Evolutionary conservation across 1,140 invertebrate species (phyloP).

Genomic region (Platyscapa corneri): DNA sequence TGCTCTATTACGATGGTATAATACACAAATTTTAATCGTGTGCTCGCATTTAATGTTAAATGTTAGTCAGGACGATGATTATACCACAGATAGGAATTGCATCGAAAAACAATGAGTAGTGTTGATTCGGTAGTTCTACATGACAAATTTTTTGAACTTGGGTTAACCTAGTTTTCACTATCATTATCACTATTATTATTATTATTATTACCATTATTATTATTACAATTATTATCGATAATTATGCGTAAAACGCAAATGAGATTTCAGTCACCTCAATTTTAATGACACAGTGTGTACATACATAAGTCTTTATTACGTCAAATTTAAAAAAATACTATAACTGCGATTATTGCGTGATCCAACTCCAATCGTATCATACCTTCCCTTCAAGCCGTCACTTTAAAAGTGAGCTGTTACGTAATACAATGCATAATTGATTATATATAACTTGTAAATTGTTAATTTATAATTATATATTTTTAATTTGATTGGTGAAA

Average conservation of each 20-base stretch:
- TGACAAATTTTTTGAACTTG: background rate
- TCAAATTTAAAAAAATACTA: slow-evolving; percentile 25
- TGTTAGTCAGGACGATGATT: background rate
- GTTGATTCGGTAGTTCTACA: background rate
- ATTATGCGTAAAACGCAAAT: slow-evolving; percentile 20
- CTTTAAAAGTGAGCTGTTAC: background rate
- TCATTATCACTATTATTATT: slow-evolving; percentile 22
- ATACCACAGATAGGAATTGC: slow-evolving; percentile 28
- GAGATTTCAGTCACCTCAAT: slow-evolving; percentile 44
- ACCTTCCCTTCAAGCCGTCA: slow-evolving; percentile 24
- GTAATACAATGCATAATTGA: background rate
- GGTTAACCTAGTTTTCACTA: slow-evolving; percentile 13
- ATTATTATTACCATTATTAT: slow-evolving; percentile 6
- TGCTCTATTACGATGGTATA: slow-evolving; percentile 34
- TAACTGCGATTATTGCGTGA: slow-evolving; percentile 30
- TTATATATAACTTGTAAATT: slow-evolving; percentile 11
- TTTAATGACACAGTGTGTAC: slow-evolving; percentile 35
- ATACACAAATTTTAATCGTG: slow-evolving; percentile 32
- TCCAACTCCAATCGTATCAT: slow-evolving; percentile 46
- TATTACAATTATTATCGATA: slow-evolving; percentile 16
- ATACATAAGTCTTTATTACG: slow-evolving; percentile 42
- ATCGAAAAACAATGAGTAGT: background rate
- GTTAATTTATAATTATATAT: background rate
- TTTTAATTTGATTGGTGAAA: background rate
- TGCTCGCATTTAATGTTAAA: slow-evolving; percentile 44